phyloP scores from a whole-genome alignment of 2,888 invertebrate genomes.

The Thymelicus acteon region DNA sequence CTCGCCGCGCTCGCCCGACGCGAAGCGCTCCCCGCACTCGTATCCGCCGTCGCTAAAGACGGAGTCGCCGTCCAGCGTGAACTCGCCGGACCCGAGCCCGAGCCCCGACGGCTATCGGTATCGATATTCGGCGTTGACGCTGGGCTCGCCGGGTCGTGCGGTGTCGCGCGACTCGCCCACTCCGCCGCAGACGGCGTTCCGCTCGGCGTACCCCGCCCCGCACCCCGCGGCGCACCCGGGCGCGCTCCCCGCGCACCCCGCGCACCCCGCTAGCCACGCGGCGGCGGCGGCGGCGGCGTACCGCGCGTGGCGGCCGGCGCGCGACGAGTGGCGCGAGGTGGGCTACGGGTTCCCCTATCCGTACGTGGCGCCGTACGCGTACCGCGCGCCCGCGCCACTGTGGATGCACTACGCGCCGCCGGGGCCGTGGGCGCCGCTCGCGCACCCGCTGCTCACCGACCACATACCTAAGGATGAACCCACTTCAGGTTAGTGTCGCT shows the following conservation, averaged over 20 bases:
- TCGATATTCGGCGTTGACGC: slow-evolving; percentile 64
- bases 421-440: slow-evolving; percentile 82
- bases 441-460: slow-evolving; percentile 76
- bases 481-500: slow-evolving; percentile 76
- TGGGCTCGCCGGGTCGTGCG: slow-evolving; percentile 65
- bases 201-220: slow-evolving; percentile 50
- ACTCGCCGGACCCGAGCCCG: slow-evolving; percentile 75
- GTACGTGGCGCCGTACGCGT: slow-evolving; percentile 73
- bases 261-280: slow-evolving; percentile 43
- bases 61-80: slow-evolving; percentile 71
- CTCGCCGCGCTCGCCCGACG: slow-evolving; percentile 66
- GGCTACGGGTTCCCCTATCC: slow-evolving; percentile 71
- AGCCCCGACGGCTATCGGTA: slow-evolving; percentile 75
- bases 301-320: slow-evolving; percentile 52
- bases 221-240: slow-evolving; percentile 38
- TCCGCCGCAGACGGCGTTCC: slow-evolving; percentile 64
- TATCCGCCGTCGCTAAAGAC: slow-evolving; percentile 64
- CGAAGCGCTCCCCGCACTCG: slow-evolving; percentile 67
- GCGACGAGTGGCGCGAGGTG: slow-evolving; percentile 64
- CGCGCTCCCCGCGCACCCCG: slow-evolving; percentile 29
- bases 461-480: slow-evolving; percentile 85
- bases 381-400: slow-evolving; percentile 69
- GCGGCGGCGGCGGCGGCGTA: slow-evolving; percentile 44
- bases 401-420: slow-evolving; percentile 81
- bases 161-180: slow-evolving; percentile 66